Evolutionary conservation across 2,888 invertebrate genomes (phyloP).

Genomic region (Andrena fulva): DNA sequence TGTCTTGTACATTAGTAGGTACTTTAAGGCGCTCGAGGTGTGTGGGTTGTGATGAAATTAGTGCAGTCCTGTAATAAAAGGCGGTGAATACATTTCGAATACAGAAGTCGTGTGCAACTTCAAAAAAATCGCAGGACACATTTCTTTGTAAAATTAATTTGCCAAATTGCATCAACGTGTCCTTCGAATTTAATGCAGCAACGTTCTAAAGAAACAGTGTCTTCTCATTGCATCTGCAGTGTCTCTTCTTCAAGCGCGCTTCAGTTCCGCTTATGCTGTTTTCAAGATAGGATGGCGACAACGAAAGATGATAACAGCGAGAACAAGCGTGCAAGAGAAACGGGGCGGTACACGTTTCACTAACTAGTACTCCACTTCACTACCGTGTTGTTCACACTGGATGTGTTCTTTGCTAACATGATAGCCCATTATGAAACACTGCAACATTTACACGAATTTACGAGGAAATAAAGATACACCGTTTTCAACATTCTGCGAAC

Average conservation of each 20-base stretch:
- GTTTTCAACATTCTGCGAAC: neutral
- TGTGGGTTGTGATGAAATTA: no score
- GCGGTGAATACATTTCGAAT: no score
- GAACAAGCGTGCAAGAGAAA: constrained; percentile 46
- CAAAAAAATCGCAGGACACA: no score
- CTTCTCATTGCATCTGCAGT: constrained; percentile 37
- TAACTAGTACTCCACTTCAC: constrained; percentile 70
- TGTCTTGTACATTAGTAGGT: no score
- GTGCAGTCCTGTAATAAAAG: no score
- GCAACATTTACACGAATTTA: constrained; percentile 10
- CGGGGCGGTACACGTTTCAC: constrained; percentile 58
- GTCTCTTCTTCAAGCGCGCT: constrained; percentile 62
- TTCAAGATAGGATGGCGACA: constrained; percentile 30
- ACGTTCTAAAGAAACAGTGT: constrained; percentile 14
- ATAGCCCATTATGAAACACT: constrained; percentile 23
- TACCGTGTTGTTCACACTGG: constrained; percentile 21
- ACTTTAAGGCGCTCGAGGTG: no score
- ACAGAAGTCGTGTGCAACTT: no score
- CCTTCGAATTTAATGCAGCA: constrained; percentile 1
- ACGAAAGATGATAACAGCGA: constrained; percentile 23
- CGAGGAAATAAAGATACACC: neutral
- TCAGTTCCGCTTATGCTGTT: constrained; percentile 46
- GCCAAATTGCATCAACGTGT: neutral
- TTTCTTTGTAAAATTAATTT: neutral
- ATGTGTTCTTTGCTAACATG: constrained; percentile 19